A percentile compares a stretch with the other conserved stretches of the same genome.
Evolutionary conservation across 2,888 invertebrate species (phyloP).

Genomic region (Acanthosoma haemorrhoidale): DNA sequence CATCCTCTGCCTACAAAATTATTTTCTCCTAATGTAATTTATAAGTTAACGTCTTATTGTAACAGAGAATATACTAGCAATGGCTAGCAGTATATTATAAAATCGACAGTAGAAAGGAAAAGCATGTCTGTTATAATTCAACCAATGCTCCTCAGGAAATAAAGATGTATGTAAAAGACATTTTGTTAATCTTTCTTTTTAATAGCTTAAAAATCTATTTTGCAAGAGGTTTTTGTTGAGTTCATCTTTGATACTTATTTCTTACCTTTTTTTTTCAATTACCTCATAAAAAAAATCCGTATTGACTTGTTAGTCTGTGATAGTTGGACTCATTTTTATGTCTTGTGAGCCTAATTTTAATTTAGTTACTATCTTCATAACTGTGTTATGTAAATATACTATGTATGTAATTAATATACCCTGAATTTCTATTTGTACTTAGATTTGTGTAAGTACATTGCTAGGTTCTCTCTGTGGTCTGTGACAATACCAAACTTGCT

Average conservation of each 20-base stretch:
- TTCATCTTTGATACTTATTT: constrained; percentile 15
- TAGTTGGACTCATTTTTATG: constrained; percentile 24
- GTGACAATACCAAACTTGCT: constrained; percentile 24
- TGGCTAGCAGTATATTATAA: constrained; percentile 8
- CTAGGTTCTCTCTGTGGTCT: constrained; percentile 29
- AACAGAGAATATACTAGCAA: constrained; percentile 25
- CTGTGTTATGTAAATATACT: neutral
- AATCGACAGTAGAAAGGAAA: neutral
- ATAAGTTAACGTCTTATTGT: constrained; percentile 20
- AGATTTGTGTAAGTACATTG: constrained; percentile 18
- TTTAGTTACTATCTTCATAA: constrained; percentile 22
- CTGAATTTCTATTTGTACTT: constrained; percentile 3
- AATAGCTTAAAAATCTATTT: neutral
- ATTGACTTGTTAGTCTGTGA: constrained; percentile 16
- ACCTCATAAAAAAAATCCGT: constrained; percentile 15
- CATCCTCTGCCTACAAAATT: constrained; percentile 13
- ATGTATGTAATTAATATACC: neutral
- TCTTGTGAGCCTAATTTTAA: constrained; percentile 24
- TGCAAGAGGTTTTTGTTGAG: constrained; percentile 9
- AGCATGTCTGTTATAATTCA: neutral
- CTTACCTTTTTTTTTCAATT: constrained; percentile 18
- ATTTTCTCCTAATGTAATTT: constrained; percentile 9
- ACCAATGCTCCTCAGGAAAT: constrained; percentile 5
- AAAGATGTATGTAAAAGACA: neutral
- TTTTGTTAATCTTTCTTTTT: neutral